These are phyloP conservation scores for Leucophora obtusa DNA, from an alignment of 2,888 invertebrate species.

Conservation along the genomic window DNA sequence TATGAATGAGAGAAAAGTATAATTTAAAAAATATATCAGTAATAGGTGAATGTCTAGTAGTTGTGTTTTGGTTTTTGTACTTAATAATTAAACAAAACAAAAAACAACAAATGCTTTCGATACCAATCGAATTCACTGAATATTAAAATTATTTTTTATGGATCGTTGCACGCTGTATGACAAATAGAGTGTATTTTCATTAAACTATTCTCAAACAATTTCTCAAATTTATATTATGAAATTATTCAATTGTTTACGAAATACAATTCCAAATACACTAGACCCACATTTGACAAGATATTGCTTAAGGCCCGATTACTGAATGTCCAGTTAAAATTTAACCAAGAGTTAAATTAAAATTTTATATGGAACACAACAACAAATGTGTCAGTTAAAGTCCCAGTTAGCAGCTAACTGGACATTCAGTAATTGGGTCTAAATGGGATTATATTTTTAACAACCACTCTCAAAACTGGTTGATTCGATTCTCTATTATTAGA, in stretches of 20 bases:
- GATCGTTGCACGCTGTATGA: constrained; percentile 47
- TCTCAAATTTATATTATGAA: background rate
- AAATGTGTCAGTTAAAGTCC: too few relatives aligned
- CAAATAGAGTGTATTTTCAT: background rate
- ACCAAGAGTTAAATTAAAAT: too few relatives aligned
- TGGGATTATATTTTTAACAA: too few relatives aligned
- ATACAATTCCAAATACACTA: too few relatives aligned
- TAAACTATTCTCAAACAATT: background rate
- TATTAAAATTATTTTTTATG: constrained; percentile 56
- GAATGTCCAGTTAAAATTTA: too few relatives aligned
- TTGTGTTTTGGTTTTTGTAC: background rate
- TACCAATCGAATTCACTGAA: constrained; percentile 60
- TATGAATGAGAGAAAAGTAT: background rate
- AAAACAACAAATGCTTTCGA: constrained; percentile 32
- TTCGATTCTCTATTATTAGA: too few relatives aligned
- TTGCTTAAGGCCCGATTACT: too few relatives aligned
- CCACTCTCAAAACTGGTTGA: too few relatives aligned
- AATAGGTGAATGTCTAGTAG: background rate
- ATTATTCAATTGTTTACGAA: background rate
- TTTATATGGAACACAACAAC: too few relatives aligned
- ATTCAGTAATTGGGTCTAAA: too few relatives aligned
- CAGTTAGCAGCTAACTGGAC: too few relatives aligned
- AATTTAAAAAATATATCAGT: background rate
- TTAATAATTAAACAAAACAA: constrained; percentile 9
- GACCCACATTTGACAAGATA: too few relatives aligned